Base-by-base conservation (phyloP, 2,797 vertebrate species). In the Eutrigla gurnardus region DNA sequence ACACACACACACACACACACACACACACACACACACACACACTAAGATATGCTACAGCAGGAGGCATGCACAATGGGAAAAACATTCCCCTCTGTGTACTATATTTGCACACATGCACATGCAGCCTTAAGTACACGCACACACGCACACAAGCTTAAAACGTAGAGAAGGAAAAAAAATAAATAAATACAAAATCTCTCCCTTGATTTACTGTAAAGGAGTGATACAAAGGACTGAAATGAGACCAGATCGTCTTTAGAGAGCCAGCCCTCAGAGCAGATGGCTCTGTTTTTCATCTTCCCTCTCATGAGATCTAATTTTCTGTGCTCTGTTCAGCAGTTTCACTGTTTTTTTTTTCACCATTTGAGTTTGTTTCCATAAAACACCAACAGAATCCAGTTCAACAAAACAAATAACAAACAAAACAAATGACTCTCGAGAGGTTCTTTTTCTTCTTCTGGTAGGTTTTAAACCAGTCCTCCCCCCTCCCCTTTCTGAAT, bases 271-370 rank as follows among this genome's bases (percentile, higher is more conserved):
- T 90, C 86, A 43, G 89, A 87, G 54, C 90, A 93, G 90, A 93
- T 93, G 92, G 91, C 89, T 93, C 89, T 93, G 92, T 93, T 92
- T 92, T 93, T 93, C 90, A 92, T 93, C 92, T 86, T 73, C 53
- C 13, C 80, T 88, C 93, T 92, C 93, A 82, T 91, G 92, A 93
- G 93, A 92, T 88, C 90, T 93, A 77, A 90, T 93, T 93, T 92
- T 92, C 87, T 86, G 78, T 65, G 83, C 88, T 88, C 84, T 85
- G 77, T 89, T 92, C 88, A 80, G 84, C 83, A 80, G 84, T 91
- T 90, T 89, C 65, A 17, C 82, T 68, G 72, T 73, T 87, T 25
- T 25, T 25, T 84, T 82, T 80, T 83, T 80, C 9, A 78, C 84
- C 80, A 65, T 87, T 88, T 85, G 39, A 83, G 82, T 91, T 91